Evolutionary conservation across 1,140 invertebrate species (phyloP), one percentile per base, ranked within the genome.

Genomic region (Zaprionus capensis): DNA sequence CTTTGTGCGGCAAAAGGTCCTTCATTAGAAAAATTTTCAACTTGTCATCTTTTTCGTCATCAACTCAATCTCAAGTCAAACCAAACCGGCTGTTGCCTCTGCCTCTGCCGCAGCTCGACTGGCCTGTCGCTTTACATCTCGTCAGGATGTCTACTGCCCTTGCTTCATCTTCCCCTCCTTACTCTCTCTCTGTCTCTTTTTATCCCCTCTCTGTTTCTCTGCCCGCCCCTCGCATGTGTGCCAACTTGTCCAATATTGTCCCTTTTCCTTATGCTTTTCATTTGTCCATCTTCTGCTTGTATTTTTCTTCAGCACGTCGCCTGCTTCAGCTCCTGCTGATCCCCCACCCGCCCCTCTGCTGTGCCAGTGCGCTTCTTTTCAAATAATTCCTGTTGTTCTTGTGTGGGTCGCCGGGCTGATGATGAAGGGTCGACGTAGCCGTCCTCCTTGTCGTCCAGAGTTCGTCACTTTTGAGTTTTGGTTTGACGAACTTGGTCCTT

Each of bases 1-100:
- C 79, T 82, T 88, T 90, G 85, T 84, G 68, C 74, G 55, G 57
- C 69, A 77, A 90, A 84, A 90, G 85, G 85, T 90, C 85, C 85
- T 84, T 90, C 85, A 90, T 90, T 90, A 90, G 81, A 90, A 90
- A 90, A 90, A 90, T 90, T 90, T 90, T 85, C 85, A 90, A 90
- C 79, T 90, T 90, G 85, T 90, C 85, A 90, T 90, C 81, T 90
- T 81, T 87, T 81, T 90, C 79, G 85, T 84, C 85, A 90, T 90
- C 85, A 90, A 90, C 84, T 88, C 83, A 87, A 87, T 82, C 78
- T 88, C 84, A 88, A 87, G 84, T 87, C 84, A 87, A 88, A 81
- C 84, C 81, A 87, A 88, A 46, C 41, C 80, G 74, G 71, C 84
- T 88, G 85, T 80, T 85, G 79, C 78, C 75, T 81, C 63, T 44